Conservation (phyloP, 1,140 invertebrate species). For the Trichonephila inaurata region DNA sequence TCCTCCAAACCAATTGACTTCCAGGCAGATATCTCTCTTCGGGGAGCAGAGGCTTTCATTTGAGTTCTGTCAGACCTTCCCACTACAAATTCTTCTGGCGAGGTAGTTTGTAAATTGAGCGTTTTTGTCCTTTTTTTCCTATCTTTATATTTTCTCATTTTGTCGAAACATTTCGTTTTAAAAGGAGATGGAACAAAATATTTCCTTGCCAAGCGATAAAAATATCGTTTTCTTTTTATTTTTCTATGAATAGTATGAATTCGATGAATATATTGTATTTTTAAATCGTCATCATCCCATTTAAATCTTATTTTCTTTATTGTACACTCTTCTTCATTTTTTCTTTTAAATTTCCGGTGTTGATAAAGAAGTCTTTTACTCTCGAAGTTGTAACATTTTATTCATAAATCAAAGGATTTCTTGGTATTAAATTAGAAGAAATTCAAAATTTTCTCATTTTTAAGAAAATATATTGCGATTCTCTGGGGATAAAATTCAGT, state of each 20-base stretch:
- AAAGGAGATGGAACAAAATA: not conserved
- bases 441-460: too few relatives aligned
- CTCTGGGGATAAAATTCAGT: too few relatives aligned
- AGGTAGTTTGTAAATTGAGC: conserved; percentile 39
- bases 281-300: not conserved
- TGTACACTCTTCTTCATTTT: not conserved
- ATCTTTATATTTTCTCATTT: not conserved
- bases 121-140: not conserved
- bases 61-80: conserved; percentile 8
- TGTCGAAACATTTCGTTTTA: not conserved
- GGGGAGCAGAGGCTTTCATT: conserved; percentile 31
- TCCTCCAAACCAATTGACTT: conserved; percentile 18
- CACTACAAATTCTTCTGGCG: conserved; percentile 6
- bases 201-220: not conserved
- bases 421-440: too few relatives aligned
- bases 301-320: not conserved
- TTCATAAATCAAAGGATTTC: too few relatives aligned
- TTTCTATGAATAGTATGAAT: not conserved
- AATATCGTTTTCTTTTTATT: not conserved
- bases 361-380: too few relatives aligned
- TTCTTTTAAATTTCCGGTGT: not conserved
- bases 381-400: too few relatives aligned
- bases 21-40: conserved; percentile 13
- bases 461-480: too few relatives aligned
- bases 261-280: not conserved